Evolutionary conservation across 2,888 invertebrate genomes (phyloP).

Genomic region (Acheta domesticus): DNA sequence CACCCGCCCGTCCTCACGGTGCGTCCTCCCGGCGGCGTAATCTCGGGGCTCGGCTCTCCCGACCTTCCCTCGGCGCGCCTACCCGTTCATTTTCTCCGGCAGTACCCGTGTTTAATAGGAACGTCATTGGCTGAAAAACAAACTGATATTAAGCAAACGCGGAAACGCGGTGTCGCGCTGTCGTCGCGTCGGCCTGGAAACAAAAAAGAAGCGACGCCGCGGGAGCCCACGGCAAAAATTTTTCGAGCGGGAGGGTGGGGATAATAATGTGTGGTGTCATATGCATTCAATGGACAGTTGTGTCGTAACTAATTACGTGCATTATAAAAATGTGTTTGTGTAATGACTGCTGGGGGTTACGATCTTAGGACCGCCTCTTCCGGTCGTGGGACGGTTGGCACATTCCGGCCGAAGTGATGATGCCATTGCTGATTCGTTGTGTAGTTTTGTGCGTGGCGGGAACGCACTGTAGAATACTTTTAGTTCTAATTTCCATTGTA

Average conservation of each 20-base stretch:
- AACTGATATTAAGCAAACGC: constrained; percentile 18
- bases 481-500: too few species aligned
- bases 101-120: neutral
- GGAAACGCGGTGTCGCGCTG: neutral
- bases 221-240: neutral
- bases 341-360: neutral
- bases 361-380: too few species aligned
- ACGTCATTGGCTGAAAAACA: constrained; percentile 5
- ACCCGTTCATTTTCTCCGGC: neutral
- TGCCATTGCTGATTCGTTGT: too few species aligned
- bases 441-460: too few species aligned
- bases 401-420: too few species aligned
- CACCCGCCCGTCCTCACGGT: neutral
- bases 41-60: neutral
- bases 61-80: neutral
- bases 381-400: too few species aligned
- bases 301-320: constrained; percentile 7
- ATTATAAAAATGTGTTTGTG: constrained; percentile 18
- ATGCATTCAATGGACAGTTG: neutral
- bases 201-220: neutral
- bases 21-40: neutral
- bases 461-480: too few species aligned
- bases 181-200: neutral
- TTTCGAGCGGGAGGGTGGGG: neutral
- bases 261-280: neutral